These are phyloP conservation scores for Sminthopsis crassicaudata DNA, from an alignment of 2,113 vertebrate species.

Conservation along the genomic window DNA sequence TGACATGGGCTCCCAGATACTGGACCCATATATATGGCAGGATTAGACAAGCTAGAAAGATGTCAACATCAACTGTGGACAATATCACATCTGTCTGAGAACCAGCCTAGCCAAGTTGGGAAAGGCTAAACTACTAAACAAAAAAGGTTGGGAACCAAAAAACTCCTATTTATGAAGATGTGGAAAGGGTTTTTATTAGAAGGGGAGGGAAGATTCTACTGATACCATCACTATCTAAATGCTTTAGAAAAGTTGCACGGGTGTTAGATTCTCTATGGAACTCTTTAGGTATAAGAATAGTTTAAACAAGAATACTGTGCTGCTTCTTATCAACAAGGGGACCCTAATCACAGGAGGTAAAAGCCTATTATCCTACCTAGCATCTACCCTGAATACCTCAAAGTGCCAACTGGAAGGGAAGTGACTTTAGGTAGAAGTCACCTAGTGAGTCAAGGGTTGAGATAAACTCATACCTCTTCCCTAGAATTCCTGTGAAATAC, in stretches of 20 bases:
- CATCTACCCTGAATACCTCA: constrained; percentile 32
- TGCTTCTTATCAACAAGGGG: neutral
- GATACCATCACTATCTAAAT: neutral
- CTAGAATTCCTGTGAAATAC: neutral
- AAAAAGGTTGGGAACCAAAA: neutral
- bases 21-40: neutral
- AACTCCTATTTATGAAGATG: neutral
- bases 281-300: constrained; percentile 14
- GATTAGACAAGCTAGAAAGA: neutral
- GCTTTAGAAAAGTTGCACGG: neutral
- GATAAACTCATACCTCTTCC: constrained; percentile 51
- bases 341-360: neutral
- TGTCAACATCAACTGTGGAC: neutral
- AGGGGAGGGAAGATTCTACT: neutral
- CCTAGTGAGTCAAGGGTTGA: constrained; percentile 55
- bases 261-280: neutral
- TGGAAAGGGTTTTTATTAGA: neutral
- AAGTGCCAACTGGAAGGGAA: neutral
- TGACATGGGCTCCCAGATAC: neutral
- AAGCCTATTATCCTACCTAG: neutral
- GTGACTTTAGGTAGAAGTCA: constrained; percentile 44
- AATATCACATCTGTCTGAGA: neutral
- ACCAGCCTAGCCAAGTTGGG: neutral
- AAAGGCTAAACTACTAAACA: neutral
- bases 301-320: neutral